These are phyloP conservation scores for Rhagoletis zephyria DNA, from an alignment of 1,140 invertebrate species.

Conservation along the genomic window DNA sequence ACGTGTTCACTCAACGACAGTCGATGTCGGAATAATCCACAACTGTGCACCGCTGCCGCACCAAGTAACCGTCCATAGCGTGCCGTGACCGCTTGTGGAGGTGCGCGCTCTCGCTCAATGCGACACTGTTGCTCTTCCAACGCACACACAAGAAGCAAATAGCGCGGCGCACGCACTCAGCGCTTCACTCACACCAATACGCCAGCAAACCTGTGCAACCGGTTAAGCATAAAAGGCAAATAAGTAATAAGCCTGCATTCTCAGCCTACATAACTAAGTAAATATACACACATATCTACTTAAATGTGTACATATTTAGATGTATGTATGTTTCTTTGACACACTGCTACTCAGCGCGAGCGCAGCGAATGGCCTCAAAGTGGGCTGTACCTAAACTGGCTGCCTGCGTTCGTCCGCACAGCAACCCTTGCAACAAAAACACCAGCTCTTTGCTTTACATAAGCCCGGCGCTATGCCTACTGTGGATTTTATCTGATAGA, in stretches of 20 bases:
- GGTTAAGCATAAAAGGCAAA: conserved; percentile 5
- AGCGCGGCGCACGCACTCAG: neutral
- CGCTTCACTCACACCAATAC: conserved; percentile 14
- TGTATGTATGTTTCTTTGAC: neutral
- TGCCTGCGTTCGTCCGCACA: neutral
- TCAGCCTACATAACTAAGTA: neutral
- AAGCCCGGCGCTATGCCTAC: neutral
- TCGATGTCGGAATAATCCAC: conserved; percentile 69
- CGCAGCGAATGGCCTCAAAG: conserved; percentile 34
- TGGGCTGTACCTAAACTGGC: conserved; percentile 5
- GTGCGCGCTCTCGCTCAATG: conserved; percentile 21
- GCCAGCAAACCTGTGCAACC: conserved; percentile 22
- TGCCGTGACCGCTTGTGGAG: conserved; percentile 55
- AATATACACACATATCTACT: neutral
- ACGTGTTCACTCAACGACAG: conserved; percentile 72
- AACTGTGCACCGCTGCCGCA: conserved; percentile 61
- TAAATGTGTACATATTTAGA: neutral
- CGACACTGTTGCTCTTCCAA: neutral
- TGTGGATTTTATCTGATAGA: conserved; percentile 71
- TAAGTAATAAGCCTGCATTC: neutral
- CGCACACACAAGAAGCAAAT: neutral
- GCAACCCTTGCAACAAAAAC: neutral
- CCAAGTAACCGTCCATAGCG: conserved; percentile 67
- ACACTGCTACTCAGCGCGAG: neutral
- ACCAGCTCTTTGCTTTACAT: neutral